phyloP scores from a whole-genome alignment of 2,888 invertebrate genomes.

The Omphaloscelis lunosa region DNA sequence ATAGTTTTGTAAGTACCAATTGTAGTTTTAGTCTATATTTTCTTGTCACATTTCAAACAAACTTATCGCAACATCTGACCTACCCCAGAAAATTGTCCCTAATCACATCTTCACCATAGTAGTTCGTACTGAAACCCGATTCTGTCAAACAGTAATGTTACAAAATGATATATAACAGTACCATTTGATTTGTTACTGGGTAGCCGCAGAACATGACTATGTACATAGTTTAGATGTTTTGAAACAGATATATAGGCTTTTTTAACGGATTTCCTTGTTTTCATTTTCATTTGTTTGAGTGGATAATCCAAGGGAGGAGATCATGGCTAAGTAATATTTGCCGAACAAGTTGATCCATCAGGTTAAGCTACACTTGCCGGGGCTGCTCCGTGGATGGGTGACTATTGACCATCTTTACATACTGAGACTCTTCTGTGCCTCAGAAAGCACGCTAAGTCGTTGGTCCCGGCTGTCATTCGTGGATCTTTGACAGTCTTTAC shows the following conservation, averaged over 20 bases:
- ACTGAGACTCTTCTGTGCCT: no score
- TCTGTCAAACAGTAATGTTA: conserved; percentile 56
- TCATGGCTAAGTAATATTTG: no score
- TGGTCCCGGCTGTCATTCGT: no score
- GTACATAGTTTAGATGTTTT: conserved; percentile 15
- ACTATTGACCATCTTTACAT: no score
- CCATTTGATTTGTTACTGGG: conserved; percentile 56
- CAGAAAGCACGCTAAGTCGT: no score
- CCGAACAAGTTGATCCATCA: no score
- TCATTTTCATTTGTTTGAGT: neutral
- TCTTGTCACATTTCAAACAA: neutral
- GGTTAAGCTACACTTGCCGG: no score
- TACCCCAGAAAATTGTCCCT: conserved; percentile 1
- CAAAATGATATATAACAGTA: conserved; percentile 49
- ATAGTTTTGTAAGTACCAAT: neutral
- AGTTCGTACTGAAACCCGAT: conserved; percentile 36
- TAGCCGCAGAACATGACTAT: conserved; percentile 16
- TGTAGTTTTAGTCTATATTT: neutral
- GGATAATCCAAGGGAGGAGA: neutral
- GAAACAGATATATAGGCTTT: conserved; percentile 14
- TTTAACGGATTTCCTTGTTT: neutral
- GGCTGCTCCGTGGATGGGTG: no score
- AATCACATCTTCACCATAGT: conserved; percentile 11
- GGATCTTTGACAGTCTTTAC: no score
- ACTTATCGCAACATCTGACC: conserved; percentile 7